phyloP scores from a whole-genome alignment of 2,888 invertebrate genomes.

The Caenorhabditis angaria region DNA sequence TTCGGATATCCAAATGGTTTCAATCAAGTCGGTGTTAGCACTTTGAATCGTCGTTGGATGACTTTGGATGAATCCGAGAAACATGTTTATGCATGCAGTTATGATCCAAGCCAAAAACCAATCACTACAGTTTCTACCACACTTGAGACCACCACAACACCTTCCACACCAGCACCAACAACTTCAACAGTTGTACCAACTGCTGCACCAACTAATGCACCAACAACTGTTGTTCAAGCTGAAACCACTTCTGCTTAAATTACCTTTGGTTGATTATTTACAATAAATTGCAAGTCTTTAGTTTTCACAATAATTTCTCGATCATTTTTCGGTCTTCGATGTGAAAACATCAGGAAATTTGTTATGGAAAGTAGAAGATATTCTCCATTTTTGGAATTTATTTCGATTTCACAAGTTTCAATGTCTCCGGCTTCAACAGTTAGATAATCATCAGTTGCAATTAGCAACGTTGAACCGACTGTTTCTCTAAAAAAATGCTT shows the following conservation, averaged over 20 bases:
- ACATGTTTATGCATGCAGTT: not conserved
- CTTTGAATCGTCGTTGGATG: not conserved
- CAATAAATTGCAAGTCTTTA: slow-evolving; percentile 25
- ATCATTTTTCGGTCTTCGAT: slow-evolving; percentile 44
- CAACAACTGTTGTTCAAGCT: too few species aligned
- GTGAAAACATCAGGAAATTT: slow-evolving; percentile 48
- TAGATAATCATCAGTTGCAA: slow-evolving; percentile 34
- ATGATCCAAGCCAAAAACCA: not conserved
- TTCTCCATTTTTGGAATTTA: slow-evolving; percentile 11
- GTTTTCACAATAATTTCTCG: slow-evolving; percentile 43
- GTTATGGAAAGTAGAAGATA: slow-evolving; percentile 37
- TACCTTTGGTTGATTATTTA: slow-evolving; percentile 39
- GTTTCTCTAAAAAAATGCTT: not conserved
- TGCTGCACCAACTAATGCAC: too few species aligned
- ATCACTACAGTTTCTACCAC: too few species aligned
- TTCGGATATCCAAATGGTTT: not conserved
- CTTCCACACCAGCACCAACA: too few species aligned
- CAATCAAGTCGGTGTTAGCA: not conserved
- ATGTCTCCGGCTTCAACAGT: slow-evolving; percentile 21
- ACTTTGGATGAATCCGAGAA: not conserved
- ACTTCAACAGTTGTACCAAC: too few species aligned
- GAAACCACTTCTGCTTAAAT: too few species aligned
- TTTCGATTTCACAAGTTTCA: slow-evolving; percentile 31
- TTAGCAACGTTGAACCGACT: slow-evolving; percentile 5
- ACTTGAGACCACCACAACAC: too few species aligned